Percentiles rank a stretch among this genome's conserved stretches.
Conservation (phyloP, 2,113 vertebrate species). For the Silurus meridionalis region DNA sequence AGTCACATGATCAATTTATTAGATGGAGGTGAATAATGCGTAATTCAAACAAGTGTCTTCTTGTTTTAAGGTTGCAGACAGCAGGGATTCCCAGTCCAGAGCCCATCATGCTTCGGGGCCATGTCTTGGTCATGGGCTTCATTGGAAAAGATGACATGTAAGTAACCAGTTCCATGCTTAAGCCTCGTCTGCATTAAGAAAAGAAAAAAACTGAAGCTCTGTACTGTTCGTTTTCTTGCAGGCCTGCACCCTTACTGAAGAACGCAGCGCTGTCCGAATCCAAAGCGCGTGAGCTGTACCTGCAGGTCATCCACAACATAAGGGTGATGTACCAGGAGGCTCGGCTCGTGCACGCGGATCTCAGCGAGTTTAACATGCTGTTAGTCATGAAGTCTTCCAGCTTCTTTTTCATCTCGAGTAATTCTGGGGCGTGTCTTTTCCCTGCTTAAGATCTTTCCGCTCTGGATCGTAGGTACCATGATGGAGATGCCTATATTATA, state of each 20-base stretch:
- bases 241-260: conserved; percentile 92
- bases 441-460: background rate
- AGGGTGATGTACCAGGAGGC: conserved; percentile 93
- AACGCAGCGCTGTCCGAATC: conserved; percentile 84
- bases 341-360: conserved; percentile 91
- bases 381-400: conserved; percentile 61
- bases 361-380: conserved; percentile 99
- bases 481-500: conserved; percentile 84
- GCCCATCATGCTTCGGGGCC: conserved; percentile 88
- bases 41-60: background rate
- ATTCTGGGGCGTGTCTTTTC: background rate
- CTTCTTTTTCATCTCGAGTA: background rate
- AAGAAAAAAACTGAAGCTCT: background rate
- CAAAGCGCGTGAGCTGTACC: conserved; percentile 87
- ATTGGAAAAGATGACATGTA: conserved; percentile 90
- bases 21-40: background rate
- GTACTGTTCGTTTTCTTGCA: conserved; percentile 52
- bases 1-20: background rate
- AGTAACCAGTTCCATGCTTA: conserved; percentile 44
- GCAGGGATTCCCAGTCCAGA: conserved; percentile 89
- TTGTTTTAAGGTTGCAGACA: conserved; percentile 79
- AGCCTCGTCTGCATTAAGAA: background rate
- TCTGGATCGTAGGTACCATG: conserved; percentile 76
- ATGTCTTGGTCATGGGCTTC: conserved; percentile 94
- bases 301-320: conserved; percentile 91